Base-by-base conservation (phyloP, 2,113 vertebrate genomes). In the Dasyornis broadbenti region DNA sequence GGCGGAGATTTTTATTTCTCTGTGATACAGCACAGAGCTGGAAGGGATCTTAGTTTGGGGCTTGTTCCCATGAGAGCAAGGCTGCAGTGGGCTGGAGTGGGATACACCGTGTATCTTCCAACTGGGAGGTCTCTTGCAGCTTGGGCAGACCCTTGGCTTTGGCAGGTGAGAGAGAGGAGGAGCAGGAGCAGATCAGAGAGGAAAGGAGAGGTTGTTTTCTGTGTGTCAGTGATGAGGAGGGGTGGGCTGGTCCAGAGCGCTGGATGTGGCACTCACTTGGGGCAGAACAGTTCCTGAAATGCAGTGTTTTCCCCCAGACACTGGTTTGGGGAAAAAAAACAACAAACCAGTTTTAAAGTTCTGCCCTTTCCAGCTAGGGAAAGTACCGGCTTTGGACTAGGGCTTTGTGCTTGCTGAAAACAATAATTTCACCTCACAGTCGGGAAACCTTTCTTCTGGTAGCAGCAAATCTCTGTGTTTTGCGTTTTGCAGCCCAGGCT, bases 31-130 rank as follows among this genome's bases (percentile, higher is more conserved):
- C 44, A 23, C 40, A 24, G 64, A 22, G 22, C 11, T 31, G 26
- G 47, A 23, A 47, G 64, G 35, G 53, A 7, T 79, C 76, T 89
- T 57, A 12, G 42, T 33, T 19, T 49, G 47, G 79, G 37, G 27
- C 37, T 30, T 21, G 53, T 79, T 84, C 14, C 6, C 33, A 4
- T 22, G 31, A 77, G 65, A 77, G 57, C 37, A 28, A n/a, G 71
- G 44, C 53, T 86, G 53, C 16, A 17, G 39, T 10, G 47, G 52
- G n/a, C 63, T 88, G 60, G 13, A 19, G 44, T 14, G 33, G 65
- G 45, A 17, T 31, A 5, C 8, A 8, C 18, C 1, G 0, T 49
- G 2, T 21, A 0, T 49, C 59, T 61, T 45, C 45, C 31, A 30
- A 0, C 6, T 22, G 10, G 57, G 39, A 75, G 35, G 13, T 23